phyloP scores from a whole-genome alignment of 2,797 vertebrate genomes.

The Hybognathus amarus region DNA sequence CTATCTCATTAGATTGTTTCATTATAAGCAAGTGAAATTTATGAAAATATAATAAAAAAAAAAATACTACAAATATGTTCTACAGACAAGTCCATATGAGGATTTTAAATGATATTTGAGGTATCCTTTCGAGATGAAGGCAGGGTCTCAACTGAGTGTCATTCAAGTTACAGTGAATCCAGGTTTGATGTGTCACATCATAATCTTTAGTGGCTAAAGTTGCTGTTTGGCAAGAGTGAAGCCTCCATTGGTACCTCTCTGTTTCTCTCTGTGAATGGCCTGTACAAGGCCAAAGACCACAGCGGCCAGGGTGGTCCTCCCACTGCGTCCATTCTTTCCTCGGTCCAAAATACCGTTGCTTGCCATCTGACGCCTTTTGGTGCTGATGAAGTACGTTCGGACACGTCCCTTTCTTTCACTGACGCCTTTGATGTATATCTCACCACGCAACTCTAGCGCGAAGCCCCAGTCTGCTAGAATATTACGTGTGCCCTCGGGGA shows the following conservation, averaged over 20 bases:
- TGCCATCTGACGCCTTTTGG: slow-evolving; percentile 65
- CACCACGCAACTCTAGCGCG: slow-evolving; percentile 76
- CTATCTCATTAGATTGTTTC: background rate
- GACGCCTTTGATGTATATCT: slow-evolving; percentile 82
- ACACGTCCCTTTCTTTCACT: slow-evolving; percentile 77
- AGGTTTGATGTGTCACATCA: slow-evolving; percentile 49
- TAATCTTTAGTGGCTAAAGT: slow-evolving; percentile 50
- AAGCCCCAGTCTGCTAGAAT: slow-evolving; percentile 79
- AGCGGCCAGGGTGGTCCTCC: slow-evolving; percentile 69
- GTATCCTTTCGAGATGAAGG: slow-evolving; percentile 51
- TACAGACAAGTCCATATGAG: background rate
- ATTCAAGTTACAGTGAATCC: background rate
- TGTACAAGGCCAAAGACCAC: slow-evolving; percentile 77
- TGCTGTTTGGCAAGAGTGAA: slow-evolving; percentile 58
- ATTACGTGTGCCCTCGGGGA: slow-evolving; percentile 73
- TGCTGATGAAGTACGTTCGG: slow-evolving; percentile 81
- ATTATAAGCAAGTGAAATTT: background rate
- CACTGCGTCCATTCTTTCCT: background rate
- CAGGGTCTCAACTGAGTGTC: slow-evolving; percentile 21
- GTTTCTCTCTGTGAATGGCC: slow-evolving; percentile 75
- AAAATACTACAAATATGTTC: background rate
- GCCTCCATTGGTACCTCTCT: slow-evolving; percentile 69
- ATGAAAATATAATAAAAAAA: background rate
- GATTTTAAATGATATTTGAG: slow-evolving; percentile 17
- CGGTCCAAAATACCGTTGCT: slow-evolving; percentile 21